phyloP scores from a whole-genome alignment of 2,797 vertebrate species.

The Rousettus madagascariensis region DNA sequence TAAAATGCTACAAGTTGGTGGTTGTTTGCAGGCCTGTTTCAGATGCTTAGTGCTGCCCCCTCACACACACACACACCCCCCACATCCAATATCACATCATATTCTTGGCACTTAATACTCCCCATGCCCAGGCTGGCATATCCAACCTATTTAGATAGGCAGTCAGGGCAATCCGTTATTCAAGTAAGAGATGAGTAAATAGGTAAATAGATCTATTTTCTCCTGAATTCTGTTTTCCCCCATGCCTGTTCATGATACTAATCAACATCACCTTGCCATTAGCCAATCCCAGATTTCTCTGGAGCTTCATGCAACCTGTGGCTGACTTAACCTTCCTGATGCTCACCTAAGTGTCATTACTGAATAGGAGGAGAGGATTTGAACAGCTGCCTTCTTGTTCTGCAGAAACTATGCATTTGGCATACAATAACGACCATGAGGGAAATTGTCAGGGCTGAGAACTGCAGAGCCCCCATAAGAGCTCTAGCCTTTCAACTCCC shows the following conservation, averaged over 20 bases:
- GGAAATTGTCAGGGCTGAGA: not conserved
- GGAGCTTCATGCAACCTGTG: not conserved
- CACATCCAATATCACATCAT: not conserved
- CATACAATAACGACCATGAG: not conserved
- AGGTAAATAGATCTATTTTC: not conserved
- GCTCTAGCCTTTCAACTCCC: not conserved
- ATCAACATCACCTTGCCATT: not conserved
- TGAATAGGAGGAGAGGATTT: not conserved
- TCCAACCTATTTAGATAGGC: not conserved
- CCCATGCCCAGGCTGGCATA: not conserved
- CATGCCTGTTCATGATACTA: not conserved
- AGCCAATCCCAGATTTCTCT: not conserved
- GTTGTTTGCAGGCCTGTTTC: not conserved
- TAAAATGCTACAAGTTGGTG: not conserved
- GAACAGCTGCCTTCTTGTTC: constrained; percentile 30
- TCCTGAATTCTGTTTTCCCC: not conserved
- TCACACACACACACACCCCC: not conserved
- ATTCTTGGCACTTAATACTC: not conserved
- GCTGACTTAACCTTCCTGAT: not conserved
- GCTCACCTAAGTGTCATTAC: not conserved
- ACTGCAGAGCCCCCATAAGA: not conserved
- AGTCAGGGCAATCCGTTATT: not conserved
- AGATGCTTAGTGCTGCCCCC: not conserved
- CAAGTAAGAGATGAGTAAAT: not conserved
- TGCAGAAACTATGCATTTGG: not conserved